phyloP scores from a whole-genome alignment of 2,888 invertebrate species.

The Melanargia galathea region DNA sequence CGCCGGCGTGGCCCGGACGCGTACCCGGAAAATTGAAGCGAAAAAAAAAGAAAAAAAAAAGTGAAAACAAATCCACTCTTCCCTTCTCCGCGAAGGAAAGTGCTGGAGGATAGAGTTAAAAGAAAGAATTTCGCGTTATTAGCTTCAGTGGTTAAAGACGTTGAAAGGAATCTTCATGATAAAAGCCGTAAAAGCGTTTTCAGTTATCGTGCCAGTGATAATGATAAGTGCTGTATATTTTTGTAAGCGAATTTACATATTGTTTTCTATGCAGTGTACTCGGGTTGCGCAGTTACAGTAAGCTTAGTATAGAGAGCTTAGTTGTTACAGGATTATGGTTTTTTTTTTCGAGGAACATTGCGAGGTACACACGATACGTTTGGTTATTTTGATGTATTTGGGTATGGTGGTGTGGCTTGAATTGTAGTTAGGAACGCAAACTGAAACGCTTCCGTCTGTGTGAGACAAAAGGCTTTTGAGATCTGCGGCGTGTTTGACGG shows the following conservation, averaged over 20 bases:
- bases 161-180: slow-evolving; percentile 56
- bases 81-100: slow-evolving; percentile 69
- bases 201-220: slow-evolving; percentile 38
- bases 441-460: slow-evolving; percentile 64
- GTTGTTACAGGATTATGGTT: slow-evolving; percentile 41
- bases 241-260: slow-evolving; percentile 35
- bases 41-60: slow-evolving; percentile 51
- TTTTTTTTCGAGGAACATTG: slow-evolving; percentile 41
- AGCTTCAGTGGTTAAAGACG: slow-evolving; percentile 73
- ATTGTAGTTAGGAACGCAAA: slow-evolving; percentile 66
- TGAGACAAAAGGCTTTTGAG: slow-evolving; percentile 57
- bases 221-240: slow-evolving; percentile 40
- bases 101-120: slow-evolving; percentile 52
- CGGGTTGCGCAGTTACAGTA: slow-evolving; percentile 42
- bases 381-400: slow-evolving; percentile 73
- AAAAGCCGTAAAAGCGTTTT: slow-evolving; percentile 16
- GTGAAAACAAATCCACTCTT: slow-evolving; percentile 66
- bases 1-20: slow-evolving; percentile 74
- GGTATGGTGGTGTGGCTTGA: slow-evolving; percentile 69
- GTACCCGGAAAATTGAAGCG: slow-evolving; percentile 62
- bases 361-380: slow-evolving; percentile 61
- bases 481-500: slow-evolving; percentile 46
- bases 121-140: slow-evolving; percentile 71
- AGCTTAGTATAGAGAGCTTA: slow-evolving; percentile 67
- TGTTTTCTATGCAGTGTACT: slow-evolving; percentile 46